These are phyloP conservation scores for Drosophila bipectinata DNA, from an alignment of 1,140 invertebrate species.

Conservation along the genomic window DNA sequence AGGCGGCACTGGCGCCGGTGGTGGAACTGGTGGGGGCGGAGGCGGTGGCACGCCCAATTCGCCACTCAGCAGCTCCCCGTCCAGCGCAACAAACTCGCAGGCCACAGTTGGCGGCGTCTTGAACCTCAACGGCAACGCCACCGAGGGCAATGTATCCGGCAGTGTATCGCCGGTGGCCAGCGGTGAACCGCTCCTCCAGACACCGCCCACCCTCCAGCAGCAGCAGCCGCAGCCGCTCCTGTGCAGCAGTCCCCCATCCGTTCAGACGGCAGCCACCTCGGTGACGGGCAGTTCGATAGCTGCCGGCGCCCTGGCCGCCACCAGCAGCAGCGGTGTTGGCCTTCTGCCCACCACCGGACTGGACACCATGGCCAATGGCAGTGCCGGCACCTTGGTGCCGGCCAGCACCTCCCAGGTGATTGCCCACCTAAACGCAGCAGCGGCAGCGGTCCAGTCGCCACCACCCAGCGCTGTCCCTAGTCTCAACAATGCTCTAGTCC, in stretches of 20 bases:
- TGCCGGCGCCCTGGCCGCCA: constrained; percentile 67
- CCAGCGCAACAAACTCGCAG: constrained; percentile 73
- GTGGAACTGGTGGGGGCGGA: constrained; percentile 54
- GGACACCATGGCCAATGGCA: constrained; percentile 59
- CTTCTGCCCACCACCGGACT: constrained; percentile 58
- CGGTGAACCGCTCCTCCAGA: constrained; percentile 68
- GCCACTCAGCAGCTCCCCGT: constrained; percentile 72
- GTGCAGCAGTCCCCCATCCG: constrained; percentile 55
- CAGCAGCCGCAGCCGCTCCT: constrained; percentile 45
- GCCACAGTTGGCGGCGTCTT: constrained; percentile 56
- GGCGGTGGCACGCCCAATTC: constrained; percentile 54
- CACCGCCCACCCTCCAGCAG: constrained; percentile 58
- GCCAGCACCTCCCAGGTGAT: constrained; percentile 77
- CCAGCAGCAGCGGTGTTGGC: constrained; percentile 64
- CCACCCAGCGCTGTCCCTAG: constrained; percentile 59
- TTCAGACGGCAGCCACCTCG: constrained; percentile 60
- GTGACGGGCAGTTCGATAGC: constrained; percentile 76
- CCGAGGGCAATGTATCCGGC: constrained; percentile 63
- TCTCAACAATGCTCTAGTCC: constrained; percentile 74
- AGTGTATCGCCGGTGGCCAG: constrained; percentile 72
- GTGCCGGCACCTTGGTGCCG: constrained; percentile 33
- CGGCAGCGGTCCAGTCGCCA: constrained; percentile 58
- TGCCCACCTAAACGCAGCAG: constrained; percentile 76
- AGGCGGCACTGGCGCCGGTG: constrained; percentile 19
- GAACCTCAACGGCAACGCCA: constrained; percentile 78